These are phyloP conservation scores for Oophaga sylvatica DNA, from an alignment of 2,797 vertebrate genomes.

Conservation along the genomic window DNA sequence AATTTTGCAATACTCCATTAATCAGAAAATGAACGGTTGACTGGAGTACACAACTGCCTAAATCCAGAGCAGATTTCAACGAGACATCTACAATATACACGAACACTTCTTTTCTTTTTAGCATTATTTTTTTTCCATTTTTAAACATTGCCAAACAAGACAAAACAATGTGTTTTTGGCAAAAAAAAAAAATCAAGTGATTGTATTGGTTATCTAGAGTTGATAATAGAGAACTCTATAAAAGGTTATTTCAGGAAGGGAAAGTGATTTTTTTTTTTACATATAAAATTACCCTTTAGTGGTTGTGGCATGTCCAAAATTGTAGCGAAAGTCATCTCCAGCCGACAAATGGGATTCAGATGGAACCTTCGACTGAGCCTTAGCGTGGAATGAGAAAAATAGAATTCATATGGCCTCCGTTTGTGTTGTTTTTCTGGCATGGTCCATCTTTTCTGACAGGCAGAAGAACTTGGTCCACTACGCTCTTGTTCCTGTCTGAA, in stretches of 20 bases:
- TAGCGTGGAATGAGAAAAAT: too few relatives aligned
- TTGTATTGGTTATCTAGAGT: background rate
- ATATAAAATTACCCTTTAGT: background rate
- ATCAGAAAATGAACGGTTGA: background rate
- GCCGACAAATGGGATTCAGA: too few relatives aligned
- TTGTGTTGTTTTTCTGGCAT: too few relatives aligned
- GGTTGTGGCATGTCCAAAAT: background rate
- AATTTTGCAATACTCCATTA: conserved; percentile 17
- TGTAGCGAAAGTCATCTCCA: background rate
- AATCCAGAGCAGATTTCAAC: background rate
- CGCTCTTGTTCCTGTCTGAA: too few relatives aligned
- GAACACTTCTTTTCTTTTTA: background rate
- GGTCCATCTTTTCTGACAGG: too few relatives aligned
- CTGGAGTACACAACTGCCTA: background rate
- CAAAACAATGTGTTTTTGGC: background rate
- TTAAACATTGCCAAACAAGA: background rate
- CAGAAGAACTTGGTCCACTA: too few relatives aligned
- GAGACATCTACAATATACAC: background rate
- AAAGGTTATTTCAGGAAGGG: background rate
- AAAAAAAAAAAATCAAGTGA: background rate
- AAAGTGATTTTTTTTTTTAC: background rate
- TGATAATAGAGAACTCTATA: background rate
- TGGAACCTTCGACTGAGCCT: too few relatives aligned
- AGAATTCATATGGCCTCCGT: too few relatives aligned
- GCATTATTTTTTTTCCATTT: background rate